Percentiles rank a stretch among this genome's conserved stretches.
These are phyloP conservation scores for Zophobas atratus DNA, from an alignment of 1,140 invertebrate genomes.

Conservation along the genomic window DNA sequence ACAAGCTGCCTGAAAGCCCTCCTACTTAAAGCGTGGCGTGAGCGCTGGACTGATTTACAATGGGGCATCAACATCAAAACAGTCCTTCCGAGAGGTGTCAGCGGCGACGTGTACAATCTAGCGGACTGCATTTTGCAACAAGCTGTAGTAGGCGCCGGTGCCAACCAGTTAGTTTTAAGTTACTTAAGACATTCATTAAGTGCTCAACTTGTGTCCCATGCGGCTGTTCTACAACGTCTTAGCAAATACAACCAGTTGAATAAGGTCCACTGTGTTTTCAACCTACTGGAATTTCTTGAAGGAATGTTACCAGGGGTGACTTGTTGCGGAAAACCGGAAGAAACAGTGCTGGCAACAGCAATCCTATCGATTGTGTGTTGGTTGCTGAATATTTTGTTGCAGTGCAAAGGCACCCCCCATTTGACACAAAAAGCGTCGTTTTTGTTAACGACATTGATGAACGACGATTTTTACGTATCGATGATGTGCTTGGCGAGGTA, in stretches of 20 bases:
- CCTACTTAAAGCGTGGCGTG: conserved; percentile 91
- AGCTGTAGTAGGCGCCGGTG: conserved; percentile 91
- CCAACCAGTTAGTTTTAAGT: conserved; percentile 91
- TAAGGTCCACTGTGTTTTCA: conserved; percentile 90
- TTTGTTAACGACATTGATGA: conserved; percentile 80
- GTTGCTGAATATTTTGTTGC: conserved; percentile 86
- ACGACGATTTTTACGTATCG: conserved; percentile 83
- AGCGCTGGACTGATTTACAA: conserved; percentile 94
- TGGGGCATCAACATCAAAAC: conserved; percentile 97
- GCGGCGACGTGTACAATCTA: conserved; percentile 92
- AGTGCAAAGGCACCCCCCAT: conserved; percentile 69
- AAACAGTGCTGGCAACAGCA: conserved; percentile 82
- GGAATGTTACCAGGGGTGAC: conserved; percentile 79
- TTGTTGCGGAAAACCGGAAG: conserved; percentile 85
- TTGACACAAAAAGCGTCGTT: conserved; percentile 80
- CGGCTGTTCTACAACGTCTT: conserved; percentile 89
- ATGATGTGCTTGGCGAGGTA: conserved; percentile 86
- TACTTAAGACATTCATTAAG: conserved; percentile 94
- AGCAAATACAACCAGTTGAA: conserved; percentile 91
- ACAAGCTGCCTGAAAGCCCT: conserved; percentile 89
- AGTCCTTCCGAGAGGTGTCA: conserved; percentile 85
- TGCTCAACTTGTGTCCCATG: conserved; percentile 91
- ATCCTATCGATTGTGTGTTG: conserved; percentile 85
- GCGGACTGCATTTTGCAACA: conserved; percentile 95
- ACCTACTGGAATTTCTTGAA: conserved; percentile 89